Base-by-base conservation (phyloP, 2,797 vertebrate species). In the Craterocephalus amniculus region DNA sequence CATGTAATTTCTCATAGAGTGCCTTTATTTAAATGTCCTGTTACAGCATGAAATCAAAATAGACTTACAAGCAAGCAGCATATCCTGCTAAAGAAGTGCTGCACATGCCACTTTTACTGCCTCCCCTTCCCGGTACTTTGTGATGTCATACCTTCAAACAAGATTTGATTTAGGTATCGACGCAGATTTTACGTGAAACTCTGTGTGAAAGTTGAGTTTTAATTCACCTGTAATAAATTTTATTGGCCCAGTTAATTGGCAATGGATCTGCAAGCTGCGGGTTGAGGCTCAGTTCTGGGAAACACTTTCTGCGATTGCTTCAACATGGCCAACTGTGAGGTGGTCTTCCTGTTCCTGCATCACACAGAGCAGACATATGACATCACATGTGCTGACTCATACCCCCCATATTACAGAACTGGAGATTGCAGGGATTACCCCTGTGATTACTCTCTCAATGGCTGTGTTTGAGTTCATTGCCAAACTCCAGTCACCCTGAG, bases 261-360 rank as follows among this genome's bases (percentile, higher is more conserved):
- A 83, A 70, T 72, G 68, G 79, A 83, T 75, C 79, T 71, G 68
- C 72, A 84, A 75, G 77, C 69, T 60, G 58, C 76, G 71, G 40
- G 43, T 76, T 79, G 10, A 79, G 29, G 61, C 27, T 40, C 12
- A 35, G 43, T 88, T 92, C 90, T 87, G 81, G 83, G 89, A 93
- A 93, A 67, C 59, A 60, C 84, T 83, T 24, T 67, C 86, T 24
- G 27, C 85, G 84, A 90, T 91, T 88, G 80, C 78, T 89, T 86
- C 73, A 88, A 48, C 83, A 72, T 63, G 51, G 65, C 32, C 27
- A 0, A 29, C 85, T 9, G 10, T 38, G 83, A 84, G 91, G 89
- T 89, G 91, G 86, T 91, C 91, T 69, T 61, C 54, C 38, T 31
- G 66, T 86, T 88, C 83, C 80, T 88, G 87, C 78, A 54, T 88